Conservation (phyloP, 2,797 vertebrate species). For the Furcifer pardalis region DNA sequence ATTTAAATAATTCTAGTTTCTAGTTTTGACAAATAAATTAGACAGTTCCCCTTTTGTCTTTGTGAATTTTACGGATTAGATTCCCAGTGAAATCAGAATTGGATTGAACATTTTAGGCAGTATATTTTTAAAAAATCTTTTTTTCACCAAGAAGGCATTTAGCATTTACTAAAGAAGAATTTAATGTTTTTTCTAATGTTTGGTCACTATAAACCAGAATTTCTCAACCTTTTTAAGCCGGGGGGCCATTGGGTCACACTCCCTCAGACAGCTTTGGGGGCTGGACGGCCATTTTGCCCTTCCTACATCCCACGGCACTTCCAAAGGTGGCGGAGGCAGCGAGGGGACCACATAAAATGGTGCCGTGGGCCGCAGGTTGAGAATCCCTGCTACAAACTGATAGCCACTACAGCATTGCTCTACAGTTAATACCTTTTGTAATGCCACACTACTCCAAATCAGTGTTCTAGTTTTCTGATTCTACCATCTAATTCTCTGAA, state of each 20-base stretch:
- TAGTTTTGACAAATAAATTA: not conserved
- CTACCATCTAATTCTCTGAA: not conserved
- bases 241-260: too few relatives aligned
- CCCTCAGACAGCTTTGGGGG: too few relatives aligned
- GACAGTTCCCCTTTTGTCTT: not conserved
- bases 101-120: not conserved
- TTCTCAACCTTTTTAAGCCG: too few relatives aligned
- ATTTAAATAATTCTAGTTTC: not conserved
- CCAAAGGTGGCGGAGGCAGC: too few relatives aligned
- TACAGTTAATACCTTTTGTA: not conserved
- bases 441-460: not conserved
- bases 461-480: not conserved
- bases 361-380: too few relatives aligned
- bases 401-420: not conserved
- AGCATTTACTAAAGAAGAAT: not conserved
- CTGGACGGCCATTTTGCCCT: too few relatives aligned
- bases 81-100: not conserved
- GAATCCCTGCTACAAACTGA: too few relatives aligned
- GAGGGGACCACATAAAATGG: too few relatives aligned
- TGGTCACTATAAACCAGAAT: too few relatives aligned
- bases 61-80: not conserved
- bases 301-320: too few relatives aligned
- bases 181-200: not conserved
- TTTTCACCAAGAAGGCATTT: not conserved
- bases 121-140: not conserved